phyloP scores from a whole-genome alignment of 2,888 invertebrate species.

The Prosopocoilus inquinatus region DNA sequence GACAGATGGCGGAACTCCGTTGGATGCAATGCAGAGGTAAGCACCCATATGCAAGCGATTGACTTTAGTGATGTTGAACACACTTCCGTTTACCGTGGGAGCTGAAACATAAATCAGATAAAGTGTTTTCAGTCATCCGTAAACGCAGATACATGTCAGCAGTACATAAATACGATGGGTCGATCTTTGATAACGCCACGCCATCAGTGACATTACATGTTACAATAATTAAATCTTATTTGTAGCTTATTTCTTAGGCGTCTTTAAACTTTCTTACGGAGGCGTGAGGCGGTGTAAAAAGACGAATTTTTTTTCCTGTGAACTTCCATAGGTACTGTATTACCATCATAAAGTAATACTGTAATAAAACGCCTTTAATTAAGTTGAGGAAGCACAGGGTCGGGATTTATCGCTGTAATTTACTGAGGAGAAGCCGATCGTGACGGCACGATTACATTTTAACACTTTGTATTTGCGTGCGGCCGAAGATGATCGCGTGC shows the following conservation, averaged over 20 bases:
- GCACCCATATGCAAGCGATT: constrained; percentile 76
- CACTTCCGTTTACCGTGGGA: constrained; percentile 64
- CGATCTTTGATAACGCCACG: no score
- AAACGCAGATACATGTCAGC: background rate
- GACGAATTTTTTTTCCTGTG: no score
- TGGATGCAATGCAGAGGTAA: constrained; percentile 75
- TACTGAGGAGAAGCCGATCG: background rate
- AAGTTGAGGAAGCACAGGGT: background rate
- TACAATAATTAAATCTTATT: background rate
- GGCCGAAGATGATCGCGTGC: constrained; percentile 10
- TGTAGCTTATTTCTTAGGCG: no score
- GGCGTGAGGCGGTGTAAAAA: no score
- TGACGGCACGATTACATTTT: constrained; percentile 5
- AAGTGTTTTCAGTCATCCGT: background rate
- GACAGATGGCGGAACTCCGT: constrained; percentile 82
- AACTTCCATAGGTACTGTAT: no score
- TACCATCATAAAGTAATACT: background rate
- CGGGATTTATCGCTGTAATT: background rate
- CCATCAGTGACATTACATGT: background rate
- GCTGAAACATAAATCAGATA: constrained; percentile 52
- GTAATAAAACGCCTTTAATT: background rate
- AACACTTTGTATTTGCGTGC: constrained; percentile 15
- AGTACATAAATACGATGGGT: no score
- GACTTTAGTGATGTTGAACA: constrained; percentile 66
- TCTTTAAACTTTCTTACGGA: constrained; percentile 1